Base-by-base conservation (phyloP, 2,888 invertebrate genomes). In the Amphipyra tragopoginis region DNA sequence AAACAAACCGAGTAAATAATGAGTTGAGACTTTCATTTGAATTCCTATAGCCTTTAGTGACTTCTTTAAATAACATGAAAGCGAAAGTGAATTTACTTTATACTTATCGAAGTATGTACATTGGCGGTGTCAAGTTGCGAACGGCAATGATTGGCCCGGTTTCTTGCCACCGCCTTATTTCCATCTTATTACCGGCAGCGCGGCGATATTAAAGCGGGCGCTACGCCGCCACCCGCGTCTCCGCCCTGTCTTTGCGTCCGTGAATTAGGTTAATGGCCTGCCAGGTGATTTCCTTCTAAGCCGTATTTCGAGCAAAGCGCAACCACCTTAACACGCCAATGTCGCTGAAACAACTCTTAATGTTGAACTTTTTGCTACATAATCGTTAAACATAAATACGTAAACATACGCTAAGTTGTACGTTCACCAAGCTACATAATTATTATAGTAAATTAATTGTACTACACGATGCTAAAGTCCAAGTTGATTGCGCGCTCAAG, bases 221-320 rank as follows among this genome's bases (percentile, higher is more conserved):
- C 89, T 87, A 84, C 80, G 82, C 81, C 82, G 82, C 82, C 77
- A 86, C 90, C 90, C 89, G 87, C 90, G 89, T 87, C 92, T 89
- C 91, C 93, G 90, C 93, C 93, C 92, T 93, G 93, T 93, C 94
- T 93, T 93, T 91, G 91, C 90, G 89, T 90, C 92, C 91, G 91
- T 93, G 93, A 94, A 94, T 94, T 94, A 93, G 94, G 94, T 94
- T 95, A 94, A 94, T 95, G 93, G 94, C 90, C 90, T 93, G 93
- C 92, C 93, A 93, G 94, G 93, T 93, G 93, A 94, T 93, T 94
- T 94, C 93, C 92, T 93, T 89, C 91, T 91, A 87, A 93, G 90
- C 88, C 87, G 87, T 90, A 88, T 92, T 92, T 91, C 87, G 89
- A 90, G 88, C 87, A 88, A 90, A 87, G 87, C 87, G 86, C 88